Base-by-base conservation (phyloP, 2,888 invertebrate species). In the Heliconius cydno region DNA sequence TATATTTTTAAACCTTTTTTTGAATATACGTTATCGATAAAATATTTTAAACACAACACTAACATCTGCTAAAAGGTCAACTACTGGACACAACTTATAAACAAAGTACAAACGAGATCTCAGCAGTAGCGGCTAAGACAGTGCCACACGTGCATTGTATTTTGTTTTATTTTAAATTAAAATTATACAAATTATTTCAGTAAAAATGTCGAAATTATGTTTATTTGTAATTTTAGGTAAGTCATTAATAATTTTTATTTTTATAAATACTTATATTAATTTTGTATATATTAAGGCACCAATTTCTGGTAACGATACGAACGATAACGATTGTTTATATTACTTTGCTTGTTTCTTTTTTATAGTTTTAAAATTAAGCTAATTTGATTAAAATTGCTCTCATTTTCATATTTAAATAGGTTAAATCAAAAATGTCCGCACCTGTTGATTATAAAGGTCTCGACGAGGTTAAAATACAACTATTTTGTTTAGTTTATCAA, bases 211-310 rank as follows among this genome's bases (percentile, higher is more conserved):
- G 30, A 83, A 82, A 57, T 38, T 81, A 10, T 82, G 76, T 63
- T 12, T 82, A 28, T 71, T 84, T 68, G 63, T 84, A 28, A 65
- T 78, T 28, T 52, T 84, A 25, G 84, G 84, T 84, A 79, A 81
- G 84, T 82, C 25, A 6, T 19, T 65, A 6, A 15, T 15, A 41
- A 41, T 41, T 46, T 38, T 52, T 12, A 22, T 60, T 15, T 70
- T 60, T n/a, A 22, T 9, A 57, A 22, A 57, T 57, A n/a, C n/a
- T n/a, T n/a, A 22, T 22, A 57, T 57, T 0, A 7, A 46, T 15
- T 46, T 5, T 46, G 46, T 46, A 46, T 46, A 46, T 46, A 46
- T 46, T 15, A 15, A 57, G 22, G 9, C 7, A 2, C 15, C 25
- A 65, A 3, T 15, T 65, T 65, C 63, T 25, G 13, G 12, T 65